Percentiles rank a stretch among this genome's conserved stretches.
phyloP scores from a whole-genome alignment of 2,797 vertebrate species.

The Limosa lapponica region DNA sequence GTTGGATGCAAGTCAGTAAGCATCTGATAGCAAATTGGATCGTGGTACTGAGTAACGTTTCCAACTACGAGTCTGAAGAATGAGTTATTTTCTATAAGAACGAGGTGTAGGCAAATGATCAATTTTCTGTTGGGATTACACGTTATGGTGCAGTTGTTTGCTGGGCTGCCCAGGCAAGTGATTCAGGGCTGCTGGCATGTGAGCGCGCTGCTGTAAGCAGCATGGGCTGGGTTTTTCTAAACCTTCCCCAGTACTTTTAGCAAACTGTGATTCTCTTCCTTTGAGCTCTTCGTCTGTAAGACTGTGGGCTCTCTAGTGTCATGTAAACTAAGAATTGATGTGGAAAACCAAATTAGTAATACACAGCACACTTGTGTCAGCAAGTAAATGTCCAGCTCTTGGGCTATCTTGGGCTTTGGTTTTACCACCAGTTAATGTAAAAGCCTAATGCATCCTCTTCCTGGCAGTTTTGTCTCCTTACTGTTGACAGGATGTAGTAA shows the following conservation, averaged over 20 bases:
- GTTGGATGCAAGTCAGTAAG: neutral
- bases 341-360: neutral
- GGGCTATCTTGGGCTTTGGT: neutral
- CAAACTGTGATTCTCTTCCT: neutral
- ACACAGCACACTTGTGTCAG: neutral
- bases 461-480: neutral
- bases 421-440: neutral
- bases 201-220: fast-evolving
- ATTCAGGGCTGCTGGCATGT: neutral
- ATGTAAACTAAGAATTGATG: neutral
- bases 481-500: conserved; percentile 48
- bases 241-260: neutral
- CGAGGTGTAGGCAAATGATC: fast-evolving
- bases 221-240: neutral
- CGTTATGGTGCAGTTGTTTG: neutral
- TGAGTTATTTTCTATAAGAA: neutral
- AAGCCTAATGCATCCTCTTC: conserved; percentile 40
- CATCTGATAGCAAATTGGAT: neutral
- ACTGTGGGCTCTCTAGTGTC: neutral
- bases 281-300: neutral
- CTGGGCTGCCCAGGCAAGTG: neutral
- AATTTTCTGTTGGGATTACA: neutral
- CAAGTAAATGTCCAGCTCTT: neutral
- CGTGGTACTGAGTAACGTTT: neutral
- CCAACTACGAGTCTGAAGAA: neutral